Base-by-base conservation (phyloP, 2,113 vertebrate genomes). In the Dicentrarchus labrax region DNA sequence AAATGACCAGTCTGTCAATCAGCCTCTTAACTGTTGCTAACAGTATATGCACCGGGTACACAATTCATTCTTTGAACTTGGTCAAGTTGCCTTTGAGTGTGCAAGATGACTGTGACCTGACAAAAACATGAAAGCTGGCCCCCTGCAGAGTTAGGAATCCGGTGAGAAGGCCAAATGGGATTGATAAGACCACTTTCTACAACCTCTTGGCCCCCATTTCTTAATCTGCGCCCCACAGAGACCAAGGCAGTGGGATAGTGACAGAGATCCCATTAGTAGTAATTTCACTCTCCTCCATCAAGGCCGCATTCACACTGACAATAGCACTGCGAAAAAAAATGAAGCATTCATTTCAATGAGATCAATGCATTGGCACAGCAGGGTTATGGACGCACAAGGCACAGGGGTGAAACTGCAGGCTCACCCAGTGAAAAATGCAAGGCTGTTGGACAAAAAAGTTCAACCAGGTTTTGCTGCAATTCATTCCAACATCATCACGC, bases 211-310 rank as follows among this genome's bases (percentile, higher is more conserved):
- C 30, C 56, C 72, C 64, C 53, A 50, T 72, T 80, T 86, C 67
- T 73, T 90, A 92, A 92, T 92, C 73, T 83, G 88, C 62, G 51
- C 60, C 83, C 88, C 64, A 60, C 68, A 76, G 88, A 86, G 67
- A 86, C 45, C 7, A 38, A 72, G 71, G 30, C 81, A 53, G 62
- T 45, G 43, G 72, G 79, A 85, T 11, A 79, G 74, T 51, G 73
- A 74, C 82, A 70, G 39, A 69, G 51, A 66, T 80, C 56, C 62
- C 11, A 59, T 17, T 10, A 69, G 70, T 24, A 72, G 62, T 51
- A 39, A 60, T 65, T 88, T 43, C 51, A 56, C 70, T 22, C 17
- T 78, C 3, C 47, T 61, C 13, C 24, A 65, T 36, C 60, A 22
- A 53, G 62, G 16, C 19, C 6, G 8, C 15, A 59, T 45, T 69